Evolutionary conservation across 2,888 invertebrate genomes (phyloP).

Genomic region (Lasioglossum vierecki): DNA sequence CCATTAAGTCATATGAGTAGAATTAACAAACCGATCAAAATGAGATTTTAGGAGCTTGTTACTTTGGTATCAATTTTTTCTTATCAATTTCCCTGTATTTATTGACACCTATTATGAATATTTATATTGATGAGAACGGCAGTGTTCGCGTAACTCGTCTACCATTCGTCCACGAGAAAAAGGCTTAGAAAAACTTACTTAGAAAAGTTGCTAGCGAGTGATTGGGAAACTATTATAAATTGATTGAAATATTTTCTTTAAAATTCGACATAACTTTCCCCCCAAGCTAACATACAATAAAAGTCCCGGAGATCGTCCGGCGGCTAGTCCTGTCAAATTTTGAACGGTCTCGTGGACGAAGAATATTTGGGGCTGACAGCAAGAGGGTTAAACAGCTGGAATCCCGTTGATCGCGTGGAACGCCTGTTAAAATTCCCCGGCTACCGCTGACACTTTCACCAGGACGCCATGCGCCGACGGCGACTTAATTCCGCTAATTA

Average conservation of each 20-base stretch:
- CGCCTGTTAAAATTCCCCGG: slow-evolving; percentile 33
- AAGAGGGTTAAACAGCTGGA: slow-evolving; percentile 6
- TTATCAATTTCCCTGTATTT: too few species aligned
- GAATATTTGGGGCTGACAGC: neutral
- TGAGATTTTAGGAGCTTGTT: too few species aligned
- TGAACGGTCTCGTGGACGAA: neutral
- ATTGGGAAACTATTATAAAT: too few species aligned
- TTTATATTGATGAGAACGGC: too few species aligned
- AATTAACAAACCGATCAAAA: too few species aligned
- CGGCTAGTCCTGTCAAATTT: neutral
- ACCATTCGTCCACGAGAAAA: neutral
- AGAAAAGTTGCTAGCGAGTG: too few species aligned
- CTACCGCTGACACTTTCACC: neutral
- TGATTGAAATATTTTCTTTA: too few species aligned
- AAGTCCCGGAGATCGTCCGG: neutral
- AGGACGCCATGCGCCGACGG: neutral
- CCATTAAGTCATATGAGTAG: too few species aligned
- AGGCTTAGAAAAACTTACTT: neutral
- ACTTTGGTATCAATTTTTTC: too few species aligned
- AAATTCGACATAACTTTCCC: too few species aligned
- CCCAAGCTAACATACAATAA: too few species aligned
- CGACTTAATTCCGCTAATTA: slow-evolving; percentile 44
- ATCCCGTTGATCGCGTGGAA: slow-evolving; percentile 10
- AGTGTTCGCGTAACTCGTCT: neutral
- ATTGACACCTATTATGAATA: too few species aligned